These are phyloP conservation scores for Carabus problematicus DNA, from an alignment of 2,888 invertebrate species.

Conservation along the genomic window DNA sequence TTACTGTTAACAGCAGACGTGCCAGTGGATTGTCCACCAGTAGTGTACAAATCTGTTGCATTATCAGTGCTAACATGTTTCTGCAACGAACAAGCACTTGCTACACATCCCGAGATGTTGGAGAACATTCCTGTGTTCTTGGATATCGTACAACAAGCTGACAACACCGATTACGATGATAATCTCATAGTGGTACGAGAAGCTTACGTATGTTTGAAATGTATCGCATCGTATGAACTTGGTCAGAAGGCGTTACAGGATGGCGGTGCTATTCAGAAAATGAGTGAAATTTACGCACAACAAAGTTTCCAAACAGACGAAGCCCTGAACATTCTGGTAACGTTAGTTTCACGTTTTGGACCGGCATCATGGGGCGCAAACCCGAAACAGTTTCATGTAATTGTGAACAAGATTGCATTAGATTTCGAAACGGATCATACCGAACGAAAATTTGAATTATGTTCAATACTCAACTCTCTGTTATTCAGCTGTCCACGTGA, in stretches of 20 bases:
- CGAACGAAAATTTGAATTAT: slow-evolving; percentile 88
- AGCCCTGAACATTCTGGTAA: slow-evolving; percentile 81
- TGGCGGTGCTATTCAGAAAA: slow-evolving; percentile 78
- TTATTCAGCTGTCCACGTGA: slow-evolving; percentile 76
- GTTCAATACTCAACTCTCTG: slow-evolving; percentile 78
- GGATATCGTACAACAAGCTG: slow-evolving; percentile 83
- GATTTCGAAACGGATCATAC: slow-evolving; percentile 91
- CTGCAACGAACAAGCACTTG: slow-evolving; percentile 80
- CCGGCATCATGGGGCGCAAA: slow-evolving; percentile 78
- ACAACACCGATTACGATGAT: slow-evolving; percentile 85
- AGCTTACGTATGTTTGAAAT: slow-evolving; percentile 83
- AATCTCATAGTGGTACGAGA: slow-evolving; percentile 87
- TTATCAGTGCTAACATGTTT: slow-evolving; percentile 87
- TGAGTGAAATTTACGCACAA: slow-evolving; percentile 86
- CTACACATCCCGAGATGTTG: slow-evolving; percentile 83
- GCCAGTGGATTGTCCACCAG: slow-evolving; percentile 86
- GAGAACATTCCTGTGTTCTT: slow-evolving; percentile 82
- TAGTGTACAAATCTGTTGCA: slow-evolving; percentile 91
- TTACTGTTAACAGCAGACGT: slow-evolving; percentile 77
- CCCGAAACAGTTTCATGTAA: slow-evolving; percentile 79
- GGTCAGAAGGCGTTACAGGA: slow-evolving; percentile 82
- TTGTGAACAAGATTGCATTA: slow-evolving; percentile 81
- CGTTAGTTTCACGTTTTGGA: slow-evolving; percentile 76
- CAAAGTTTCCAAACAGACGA: slow-evolving; percentile 91
- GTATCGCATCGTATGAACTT: slow-evolving; percentile 78